phyloP scores from a whole-genome alignment of 2,888 invertebrate species.

The Chydorus sphaericus region DNA sequence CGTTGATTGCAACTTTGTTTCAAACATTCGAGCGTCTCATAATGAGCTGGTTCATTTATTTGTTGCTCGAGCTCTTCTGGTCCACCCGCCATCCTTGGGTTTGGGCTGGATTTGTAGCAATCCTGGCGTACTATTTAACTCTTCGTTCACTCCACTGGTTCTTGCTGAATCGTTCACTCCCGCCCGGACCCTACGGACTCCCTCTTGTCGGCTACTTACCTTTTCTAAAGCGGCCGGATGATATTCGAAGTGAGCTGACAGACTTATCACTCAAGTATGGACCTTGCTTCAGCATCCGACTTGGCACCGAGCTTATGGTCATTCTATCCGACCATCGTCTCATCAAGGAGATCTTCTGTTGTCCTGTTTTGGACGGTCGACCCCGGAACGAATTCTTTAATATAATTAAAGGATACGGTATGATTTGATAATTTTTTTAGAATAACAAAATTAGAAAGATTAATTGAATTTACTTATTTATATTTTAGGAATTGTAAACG shows the following conservation, averaged over 20 bases:
- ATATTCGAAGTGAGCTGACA: slow-evolving; percentile 58
- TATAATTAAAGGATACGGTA: slow-evolving; percentile 76
- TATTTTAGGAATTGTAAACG: slow-evolving; percentile 64
- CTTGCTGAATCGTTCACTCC: slow-evolving; percentile 42
- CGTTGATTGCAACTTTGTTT: too few relatives aligned
- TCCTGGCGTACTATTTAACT: too few relatives aligned
- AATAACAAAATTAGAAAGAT: not conserved
- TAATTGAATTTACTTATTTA: not conserved
- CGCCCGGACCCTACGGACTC: slow-evolving; percentile 78
- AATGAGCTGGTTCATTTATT: too few relatives aligned
- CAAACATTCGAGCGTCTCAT: too few relatives aligned
- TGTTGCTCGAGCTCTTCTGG: too few relatives aligned
- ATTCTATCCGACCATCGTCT: slow-evolving; percentile 73
- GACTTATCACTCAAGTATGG: slow-evolving; percentile 65
- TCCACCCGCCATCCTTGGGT: too few relatives aligned
- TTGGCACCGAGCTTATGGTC: slow-evolving; percentile 68
- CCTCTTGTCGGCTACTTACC: slow-evolving; percentile 72
- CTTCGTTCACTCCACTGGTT: too few relatives aligned
- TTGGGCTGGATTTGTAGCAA: too few relatives aligned
- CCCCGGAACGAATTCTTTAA: slow-evolving; percentile 74
- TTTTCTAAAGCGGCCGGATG: slow-evolving; percentile 58
- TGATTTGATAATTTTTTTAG: slow-evolving; percentile 28
- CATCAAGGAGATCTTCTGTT: slow-evolving; percentile 69
- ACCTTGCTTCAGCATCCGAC: slow-evolving; percentile 58
- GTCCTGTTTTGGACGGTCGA: slow-evolving; percentile 74